Base-by-base conservation (phyloP, 2,888 invertebrate species). In the Ptilodon capucinus region DNA sequence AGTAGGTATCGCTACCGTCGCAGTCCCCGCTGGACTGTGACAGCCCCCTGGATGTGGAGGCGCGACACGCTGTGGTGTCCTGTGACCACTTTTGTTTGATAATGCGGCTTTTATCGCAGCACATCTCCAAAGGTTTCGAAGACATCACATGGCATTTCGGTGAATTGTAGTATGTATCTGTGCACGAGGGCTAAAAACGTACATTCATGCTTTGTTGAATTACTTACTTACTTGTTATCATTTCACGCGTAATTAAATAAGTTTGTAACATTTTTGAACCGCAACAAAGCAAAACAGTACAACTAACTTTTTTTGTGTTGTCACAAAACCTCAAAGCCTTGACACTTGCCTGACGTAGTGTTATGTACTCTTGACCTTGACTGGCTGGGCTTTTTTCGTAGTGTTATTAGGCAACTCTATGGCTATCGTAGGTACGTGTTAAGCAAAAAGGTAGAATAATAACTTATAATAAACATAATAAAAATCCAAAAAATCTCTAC, bases 11-110 rank as follows among this genome's bases (percentile, higher is more conserved):
- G 45, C 64, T 67, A 21, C 49, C 62, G 28, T 77, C 76, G 46
- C 47, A 74, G 52, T 84, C 81, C 2, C 79, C 82, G 44, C 79
- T 80, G 1, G 76, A 80, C 40, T 64, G 71, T 11, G 79, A 73
- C 16, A 81, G 48, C 1, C 80, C 83, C 23, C 78, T 71, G 2
- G 86, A 87, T 7, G 86, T 87, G 5, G 87, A 77, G 0, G 87
- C 76, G 2, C 68, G 73, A 42, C 81, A 80, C 19, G 63, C n/a
- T n/a, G n/a, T 48, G 9, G 58, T 69, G 17, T 73, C 72, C n/a
- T 57, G 54, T 6, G 72, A 71, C 68, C 71, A 75, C 42, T 72
- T 64, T 17, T 65, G 61, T 43, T 60, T 63, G 18, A 55, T 38
- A 19, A 43, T 42, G 21, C 61, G 51, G 19, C 45, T 45, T 54